Percentiles rank a stretch among this genome's conserved stretches.
Evolutionary conservation across 2,888 invertebrate genomes (phyloP).

Genomic region (Pristionchus japonicus): DNA sequence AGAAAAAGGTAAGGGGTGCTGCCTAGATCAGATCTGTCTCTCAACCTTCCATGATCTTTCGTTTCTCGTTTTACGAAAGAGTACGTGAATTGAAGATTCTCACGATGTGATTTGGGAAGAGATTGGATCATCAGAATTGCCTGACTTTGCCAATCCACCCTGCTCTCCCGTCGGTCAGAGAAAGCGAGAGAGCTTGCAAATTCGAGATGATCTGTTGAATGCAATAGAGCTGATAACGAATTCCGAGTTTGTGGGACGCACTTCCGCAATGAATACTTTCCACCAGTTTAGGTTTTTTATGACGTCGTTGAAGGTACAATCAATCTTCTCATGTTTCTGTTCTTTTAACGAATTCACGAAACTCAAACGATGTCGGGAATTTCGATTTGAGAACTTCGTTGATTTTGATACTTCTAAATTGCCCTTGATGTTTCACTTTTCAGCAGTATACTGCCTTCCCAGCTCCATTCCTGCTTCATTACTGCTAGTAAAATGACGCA

Average conservation of each 20-base stretch:
- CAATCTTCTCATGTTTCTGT: not conserved
- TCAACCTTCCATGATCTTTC: not conserved
- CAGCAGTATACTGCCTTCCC: not conserved
- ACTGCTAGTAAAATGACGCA: not conserved
- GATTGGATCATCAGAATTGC: no score
- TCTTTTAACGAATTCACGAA: not conserved
- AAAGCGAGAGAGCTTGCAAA: no score
- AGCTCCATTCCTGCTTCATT: not conserved
- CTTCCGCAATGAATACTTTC: no score
- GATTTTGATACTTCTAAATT: not conserved
- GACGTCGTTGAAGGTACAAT: no score
- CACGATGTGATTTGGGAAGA: not conserved
- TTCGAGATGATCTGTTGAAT: no score
- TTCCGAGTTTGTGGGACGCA: not conserved
- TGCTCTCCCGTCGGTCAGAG: no score
- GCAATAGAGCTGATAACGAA: conserved; percentile 11
- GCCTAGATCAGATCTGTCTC: not conserved
- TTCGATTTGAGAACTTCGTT: not conserved
- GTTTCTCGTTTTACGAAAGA: not conserved
- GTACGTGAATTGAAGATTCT: not conserved
- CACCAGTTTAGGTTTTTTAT: no score
- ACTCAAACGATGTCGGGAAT: not conserved
- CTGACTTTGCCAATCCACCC: no score
- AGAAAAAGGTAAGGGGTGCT: not conserved
- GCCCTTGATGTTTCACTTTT: not conserved